Evolutionary conservation across 2,888 invertebrate species (phyloP).

Genomic region (Boloria euphrosyne): DNA sequence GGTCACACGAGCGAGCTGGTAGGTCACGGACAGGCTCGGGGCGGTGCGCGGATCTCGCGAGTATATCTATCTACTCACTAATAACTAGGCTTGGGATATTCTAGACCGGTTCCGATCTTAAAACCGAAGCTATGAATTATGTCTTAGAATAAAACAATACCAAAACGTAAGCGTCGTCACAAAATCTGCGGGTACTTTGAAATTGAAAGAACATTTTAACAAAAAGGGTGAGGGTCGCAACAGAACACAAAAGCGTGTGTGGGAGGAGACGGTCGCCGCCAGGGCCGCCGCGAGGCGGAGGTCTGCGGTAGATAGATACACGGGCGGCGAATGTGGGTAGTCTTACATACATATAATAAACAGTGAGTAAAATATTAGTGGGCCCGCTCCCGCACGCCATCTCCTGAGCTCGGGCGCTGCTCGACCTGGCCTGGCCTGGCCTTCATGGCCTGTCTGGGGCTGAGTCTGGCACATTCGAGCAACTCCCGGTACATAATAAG

Average conservation of each 20-base stretch:
- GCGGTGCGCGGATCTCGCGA: conserved; percentile 41
- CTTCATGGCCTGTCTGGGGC: too few species aligned
- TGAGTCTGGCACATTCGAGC: conserved; percentile 37
- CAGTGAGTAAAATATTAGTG: conserved; percentile 40
- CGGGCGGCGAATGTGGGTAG: conserved; percentile 33
- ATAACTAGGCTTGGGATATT: conserved; percentile 19
- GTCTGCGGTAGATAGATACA: conserved; percentile 37
- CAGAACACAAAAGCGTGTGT: conserved; percentile 13
- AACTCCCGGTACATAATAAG: conserved; percentile 55
- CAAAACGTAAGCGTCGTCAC: conserved; percentile 7
- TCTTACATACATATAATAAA: conserved; percentile 17
- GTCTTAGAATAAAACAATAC: conserved; percentile 1
- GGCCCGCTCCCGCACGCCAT: conserved; percentile 43
- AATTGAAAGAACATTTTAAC: background rate
- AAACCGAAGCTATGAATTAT: conserved; percentile 11
- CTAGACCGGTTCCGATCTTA: conserved; percentile 2
- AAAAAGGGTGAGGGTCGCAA: conserved; percentile 6
- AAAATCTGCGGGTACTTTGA: conserved; percentile 5
- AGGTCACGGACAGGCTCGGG: conserved; percentile 54
- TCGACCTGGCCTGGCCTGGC: conserved; percentile 33
- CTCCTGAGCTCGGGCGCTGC: conserved; percentile 45
- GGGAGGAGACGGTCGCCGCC: background rate
- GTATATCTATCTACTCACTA: conserved; percentile 37
- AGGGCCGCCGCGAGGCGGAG: background rate
- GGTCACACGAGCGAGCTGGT: conserved; percentile 55